Evolutionary conservation across 2,888 invertebrate genomes (phyloP).

Genomic region (Tetheella fluctuosa): DNA sequence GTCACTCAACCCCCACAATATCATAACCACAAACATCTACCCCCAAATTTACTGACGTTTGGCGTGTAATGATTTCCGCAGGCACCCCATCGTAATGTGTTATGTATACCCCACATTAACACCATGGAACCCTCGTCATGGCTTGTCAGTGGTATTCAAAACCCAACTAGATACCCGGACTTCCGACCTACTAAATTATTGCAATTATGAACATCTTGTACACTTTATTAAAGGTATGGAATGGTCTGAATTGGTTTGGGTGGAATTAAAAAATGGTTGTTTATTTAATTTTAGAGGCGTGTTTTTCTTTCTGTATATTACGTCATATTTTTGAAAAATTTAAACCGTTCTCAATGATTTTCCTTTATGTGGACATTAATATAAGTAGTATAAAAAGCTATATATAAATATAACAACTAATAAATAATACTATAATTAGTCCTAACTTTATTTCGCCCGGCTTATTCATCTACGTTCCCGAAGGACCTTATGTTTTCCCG

Average conservation of each 20-base stretch:
- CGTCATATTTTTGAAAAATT: no score
- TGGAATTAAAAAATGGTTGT: not conserved
- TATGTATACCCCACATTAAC: constrained; percentile 7
- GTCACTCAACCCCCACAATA: not conserved
- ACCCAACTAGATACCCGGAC: not conserved
- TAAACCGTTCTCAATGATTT: no score
- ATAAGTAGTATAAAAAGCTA: no score
- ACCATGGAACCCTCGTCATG: constrained; percentile 6
- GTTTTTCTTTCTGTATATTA: no score
- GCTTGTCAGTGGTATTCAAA: constrained; percentile 12
- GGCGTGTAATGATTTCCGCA: constrained; percentile 13
- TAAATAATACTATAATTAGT: no score
- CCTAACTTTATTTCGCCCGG: no score
- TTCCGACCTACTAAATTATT: not conserved
- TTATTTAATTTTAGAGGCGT: no score
- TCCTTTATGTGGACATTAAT: no score
- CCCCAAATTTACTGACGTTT: constrained; percentile 5
- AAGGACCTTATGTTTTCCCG: no score
- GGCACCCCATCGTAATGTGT: constrained; percentile 3
- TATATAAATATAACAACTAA: no score
- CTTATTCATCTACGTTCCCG: no score
- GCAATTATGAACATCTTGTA: constrained; percentile 2
- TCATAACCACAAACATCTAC: constrained; percentile 2
- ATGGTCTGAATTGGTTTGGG: not conserved
- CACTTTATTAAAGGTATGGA: not conserved